Evolutionary conservation across 1,140 invertebrate species (phyloP).

Genomic region (Oscheius sp.): DNA sequence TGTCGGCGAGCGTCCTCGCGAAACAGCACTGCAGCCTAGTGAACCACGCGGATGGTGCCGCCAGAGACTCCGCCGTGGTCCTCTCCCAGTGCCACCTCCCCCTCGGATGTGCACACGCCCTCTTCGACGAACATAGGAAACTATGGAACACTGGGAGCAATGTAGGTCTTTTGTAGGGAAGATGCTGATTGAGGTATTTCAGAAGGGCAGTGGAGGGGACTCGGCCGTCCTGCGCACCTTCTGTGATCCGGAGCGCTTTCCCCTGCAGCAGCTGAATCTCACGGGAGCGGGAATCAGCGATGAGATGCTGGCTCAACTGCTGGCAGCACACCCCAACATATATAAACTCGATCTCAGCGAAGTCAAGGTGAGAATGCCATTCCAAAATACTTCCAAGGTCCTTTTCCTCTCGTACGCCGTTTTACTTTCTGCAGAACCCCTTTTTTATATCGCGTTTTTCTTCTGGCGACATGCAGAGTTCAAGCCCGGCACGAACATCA

Average conservation of each 20-base stretch:
- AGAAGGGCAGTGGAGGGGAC: background rate
- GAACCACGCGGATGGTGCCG: too few species aligned
- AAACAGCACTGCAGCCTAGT: too few species aligned
- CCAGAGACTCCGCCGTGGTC: too few species aligned
- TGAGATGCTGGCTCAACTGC: background rate
- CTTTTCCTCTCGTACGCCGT: too few species aligned
- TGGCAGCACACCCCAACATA: background rate
- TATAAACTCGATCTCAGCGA: background rate
- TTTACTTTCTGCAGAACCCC: too few species aligned
- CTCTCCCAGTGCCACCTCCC: background rate
- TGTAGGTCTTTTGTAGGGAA: background rate
- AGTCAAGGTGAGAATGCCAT: slow-evolving; percentile 16
- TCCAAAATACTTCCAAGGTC: background rate
- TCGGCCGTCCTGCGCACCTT: background rate
- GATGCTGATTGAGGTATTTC: background rate
- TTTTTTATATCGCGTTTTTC: too few species aligned
- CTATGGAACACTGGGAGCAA: background rate
- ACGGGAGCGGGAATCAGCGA: background rate
- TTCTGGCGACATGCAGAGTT: too few species aligned
- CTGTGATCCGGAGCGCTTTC: background rate
- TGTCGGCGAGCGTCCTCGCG: too few species aligned
- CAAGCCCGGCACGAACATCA: background rate
- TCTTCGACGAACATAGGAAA: background rate
- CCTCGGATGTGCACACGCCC: background rate
- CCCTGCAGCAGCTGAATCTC: background rate